These are phyloP conservation scores for Colostygia pectinataria DNA, from an alignment of 2,888 invertebrate genomes.

Conservation along the genomic window DNA sequence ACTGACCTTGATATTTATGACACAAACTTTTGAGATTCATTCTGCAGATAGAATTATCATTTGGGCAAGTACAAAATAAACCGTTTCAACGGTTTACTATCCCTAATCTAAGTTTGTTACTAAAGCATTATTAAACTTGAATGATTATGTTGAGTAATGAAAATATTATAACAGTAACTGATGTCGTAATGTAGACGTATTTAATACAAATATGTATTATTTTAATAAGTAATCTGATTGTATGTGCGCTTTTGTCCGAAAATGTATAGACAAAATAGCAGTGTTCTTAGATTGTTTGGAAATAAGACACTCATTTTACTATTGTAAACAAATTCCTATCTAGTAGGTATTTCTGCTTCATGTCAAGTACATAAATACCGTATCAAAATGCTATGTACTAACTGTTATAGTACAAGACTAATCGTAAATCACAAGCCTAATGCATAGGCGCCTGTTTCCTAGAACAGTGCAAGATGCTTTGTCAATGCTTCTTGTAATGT, in stretches of 20 bases:
- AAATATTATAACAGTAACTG: neutral
- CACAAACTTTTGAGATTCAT: conserved; percentile 54
- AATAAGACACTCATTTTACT: neutral
- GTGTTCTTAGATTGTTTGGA: neutral
- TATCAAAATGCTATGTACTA: conserved; percentile 6
- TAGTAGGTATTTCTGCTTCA: neutral
- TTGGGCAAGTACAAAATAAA: conserved; percentile 33
- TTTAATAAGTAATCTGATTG: neutral
- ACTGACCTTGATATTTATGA: conserved; percentile 66
- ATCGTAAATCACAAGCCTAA: conserved; percentile 24
- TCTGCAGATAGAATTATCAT: conserved; percentile 45
- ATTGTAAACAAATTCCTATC: too few relatives aligned
- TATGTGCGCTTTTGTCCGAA: neutral
- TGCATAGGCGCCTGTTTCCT: conserved; percentile 31
- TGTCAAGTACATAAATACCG: conserved; percentile 2
- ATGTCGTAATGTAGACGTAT: too few relatives aligned
- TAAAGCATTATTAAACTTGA: conserved; percentile 19
- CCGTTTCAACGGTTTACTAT: conserved; percentile 28
- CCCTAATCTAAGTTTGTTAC: conserved; percentile 16
- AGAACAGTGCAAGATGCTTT: conserved; percentile 34
- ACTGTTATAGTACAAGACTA: conserved; percentile 15
- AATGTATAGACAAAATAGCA: neutral
- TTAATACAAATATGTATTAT: too few relatives aligned
- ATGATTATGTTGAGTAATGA: neutral
- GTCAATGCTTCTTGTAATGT: conserved; percentile 37